Evolutionary conservation across 2,797 vertebrate species (phyloP).

Genomic region (Bradypus variegatus): DNA sequence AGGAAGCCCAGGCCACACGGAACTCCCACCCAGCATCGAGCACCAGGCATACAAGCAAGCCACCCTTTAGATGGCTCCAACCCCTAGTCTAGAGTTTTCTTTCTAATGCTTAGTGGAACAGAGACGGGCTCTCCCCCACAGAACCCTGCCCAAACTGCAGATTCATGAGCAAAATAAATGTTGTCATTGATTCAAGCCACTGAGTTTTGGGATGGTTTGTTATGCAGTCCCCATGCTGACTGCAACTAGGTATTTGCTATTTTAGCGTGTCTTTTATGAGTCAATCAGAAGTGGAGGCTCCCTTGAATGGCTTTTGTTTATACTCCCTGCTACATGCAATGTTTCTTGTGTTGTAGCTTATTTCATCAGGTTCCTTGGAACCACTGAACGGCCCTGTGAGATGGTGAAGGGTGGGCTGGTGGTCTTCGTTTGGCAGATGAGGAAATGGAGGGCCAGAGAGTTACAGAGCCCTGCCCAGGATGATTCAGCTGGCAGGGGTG

Average conservation of each 20-base stretch:
- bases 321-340: no score
- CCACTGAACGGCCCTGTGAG: not conserved
- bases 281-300: not conserved
- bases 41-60: not conserved
- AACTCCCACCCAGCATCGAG: not conserved
- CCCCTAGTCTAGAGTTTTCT: not conserved
- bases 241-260: not conserved
- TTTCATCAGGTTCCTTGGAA: not conserved
- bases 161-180: not conserved
- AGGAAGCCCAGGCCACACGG: not conserved
- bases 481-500: not conserved
- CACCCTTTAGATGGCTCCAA: not conserved
- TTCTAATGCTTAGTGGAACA: not conserved
- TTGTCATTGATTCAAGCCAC: not conserved
- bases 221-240: not conserved
- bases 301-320: not conserved
- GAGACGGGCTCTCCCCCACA: not conserved
- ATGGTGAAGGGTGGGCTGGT: not conserved
- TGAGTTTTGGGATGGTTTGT: not conserved
- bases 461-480: not conserved
- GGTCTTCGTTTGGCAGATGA: not conserved
- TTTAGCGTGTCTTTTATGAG: not conserved
- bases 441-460: not conserved
- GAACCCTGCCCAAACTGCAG: not conserved
- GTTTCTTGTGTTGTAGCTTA: not conserved